Percentiles rank a stretch among this genome's conserved stretches.
Conservation (phyloP, 2,797 vertebrate genomes). For the Malacoraja senta region DNA sequence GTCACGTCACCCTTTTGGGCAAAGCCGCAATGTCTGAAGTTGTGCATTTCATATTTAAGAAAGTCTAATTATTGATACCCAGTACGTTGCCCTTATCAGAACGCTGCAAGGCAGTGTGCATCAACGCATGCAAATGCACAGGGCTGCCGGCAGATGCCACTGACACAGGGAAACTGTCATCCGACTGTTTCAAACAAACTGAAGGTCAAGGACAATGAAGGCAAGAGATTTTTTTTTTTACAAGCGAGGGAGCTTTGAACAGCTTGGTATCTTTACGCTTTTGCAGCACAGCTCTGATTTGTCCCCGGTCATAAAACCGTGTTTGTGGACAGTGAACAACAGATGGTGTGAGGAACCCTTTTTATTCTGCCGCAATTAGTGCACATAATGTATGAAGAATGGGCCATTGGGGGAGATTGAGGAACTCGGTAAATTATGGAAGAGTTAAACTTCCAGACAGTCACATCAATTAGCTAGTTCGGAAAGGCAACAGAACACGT, state of each 20-base stretch:
- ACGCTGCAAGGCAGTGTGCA: neutral
- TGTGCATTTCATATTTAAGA: neutral
- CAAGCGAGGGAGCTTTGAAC: constrained; percentile 12
- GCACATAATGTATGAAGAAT: neutral
- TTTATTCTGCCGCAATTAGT: neutral
- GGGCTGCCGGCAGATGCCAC: neutral
- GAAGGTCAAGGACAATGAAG: constrained; percentile 32
- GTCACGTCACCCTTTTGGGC: neutral
- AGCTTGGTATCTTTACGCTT: neutral
- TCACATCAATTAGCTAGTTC: neutral
- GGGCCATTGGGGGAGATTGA: neutral
- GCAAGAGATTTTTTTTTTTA: neutral
- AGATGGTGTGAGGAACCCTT: neutral
- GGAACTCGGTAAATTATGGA: neutral
- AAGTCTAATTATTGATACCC: neutral
- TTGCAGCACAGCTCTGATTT: neutral
- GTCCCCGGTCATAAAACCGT: neutral
- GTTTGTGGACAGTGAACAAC: neutral
- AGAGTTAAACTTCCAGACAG: neutral
- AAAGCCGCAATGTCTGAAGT: neutral
- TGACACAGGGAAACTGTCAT: neutral
- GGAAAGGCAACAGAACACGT: neutral
- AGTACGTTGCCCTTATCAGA: neutral
- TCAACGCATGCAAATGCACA: neutral
- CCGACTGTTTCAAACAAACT: neutral